Conservation (phyloP, 2,888 invertebrate genomes). For the Aleiodes alternator region DNA sequence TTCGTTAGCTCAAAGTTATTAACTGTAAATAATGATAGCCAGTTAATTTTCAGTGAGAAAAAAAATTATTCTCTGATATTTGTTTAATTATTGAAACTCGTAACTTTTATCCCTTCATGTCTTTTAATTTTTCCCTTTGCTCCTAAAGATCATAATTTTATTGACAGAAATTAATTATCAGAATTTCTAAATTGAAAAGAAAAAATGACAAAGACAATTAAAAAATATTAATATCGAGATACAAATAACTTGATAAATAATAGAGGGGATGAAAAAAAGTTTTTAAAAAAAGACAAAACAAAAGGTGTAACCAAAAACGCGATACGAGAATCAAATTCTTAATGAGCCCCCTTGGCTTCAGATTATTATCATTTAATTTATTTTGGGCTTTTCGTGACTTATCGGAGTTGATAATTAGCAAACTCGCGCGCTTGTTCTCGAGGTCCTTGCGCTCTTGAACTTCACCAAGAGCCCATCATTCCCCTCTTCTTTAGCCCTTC, state of each 20-base stretch:
- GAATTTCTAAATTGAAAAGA: no score
- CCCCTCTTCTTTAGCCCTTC: background rate
- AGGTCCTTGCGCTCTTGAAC: slow-evolving; percentile 36
- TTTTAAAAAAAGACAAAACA: slow-evolving; percentile 2
- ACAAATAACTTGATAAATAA: background rate
- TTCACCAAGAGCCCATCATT: slow-evolving; percentile 18
- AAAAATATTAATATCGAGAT: slow-evolving; percentile 3
- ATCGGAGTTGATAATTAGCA: slow-evolving; percentile 48
- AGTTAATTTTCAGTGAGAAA: background rate
- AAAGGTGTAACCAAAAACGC: slow-evolving; percentile 31
- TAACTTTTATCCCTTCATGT: no score
- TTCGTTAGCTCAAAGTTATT: slow-evolving; percentile 5
- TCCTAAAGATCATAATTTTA: no score
- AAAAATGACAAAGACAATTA: background rate
- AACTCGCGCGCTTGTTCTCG: slow-evolving; percentile 40
- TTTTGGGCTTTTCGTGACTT: slow-evolving; percentile 47
- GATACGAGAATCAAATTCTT: slow-evolving; percentile 42
- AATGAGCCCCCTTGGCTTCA: slow-evolving; percentile 41
- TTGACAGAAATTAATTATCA: no score
- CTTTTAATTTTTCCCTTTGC: no score
- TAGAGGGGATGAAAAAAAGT: background rate
- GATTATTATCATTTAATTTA: slow-evolving; percentile 46
- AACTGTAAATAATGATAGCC: slow-evolving; percentile 4
- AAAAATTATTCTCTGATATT: no score
- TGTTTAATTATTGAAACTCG: no score